These are phyloP conservation scores for Drosophila azteca DNA, from an alignment of 1,140 invertebrate species.

Conservation along the genomic window DNA sequence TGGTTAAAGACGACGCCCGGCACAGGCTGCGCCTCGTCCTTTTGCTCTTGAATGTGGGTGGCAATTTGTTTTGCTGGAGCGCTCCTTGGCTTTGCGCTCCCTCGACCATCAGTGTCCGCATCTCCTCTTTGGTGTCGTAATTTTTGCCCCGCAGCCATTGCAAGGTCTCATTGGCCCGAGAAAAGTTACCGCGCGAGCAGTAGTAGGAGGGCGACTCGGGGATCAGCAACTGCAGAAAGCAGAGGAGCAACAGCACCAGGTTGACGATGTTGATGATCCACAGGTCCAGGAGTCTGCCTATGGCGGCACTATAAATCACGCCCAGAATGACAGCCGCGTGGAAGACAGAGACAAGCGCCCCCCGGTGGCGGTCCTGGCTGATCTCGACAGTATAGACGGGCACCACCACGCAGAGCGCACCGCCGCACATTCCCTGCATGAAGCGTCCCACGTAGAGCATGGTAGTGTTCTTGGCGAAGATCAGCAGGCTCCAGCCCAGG, in stretches of 20 bases:
- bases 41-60: not conserved
- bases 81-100: not conserved
- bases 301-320: conserved; percentile 86
- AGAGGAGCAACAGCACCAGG: conserved; percentile 85
- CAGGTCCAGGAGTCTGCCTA: conserved; percentile 79
- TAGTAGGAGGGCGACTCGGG: conserved; percentile 87
- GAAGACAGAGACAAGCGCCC: conserved; percentile 75
- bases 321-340: conserved; percentile 83
- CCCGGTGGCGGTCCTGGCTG: conserved; percentile 87
- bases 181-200: conserved; percentile 84
- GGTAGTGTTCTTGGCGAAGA: conserved; percentile 85
- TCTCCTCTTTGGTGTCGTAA: conserved; percentile 84
- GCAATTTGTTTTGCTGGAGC: not conserved
- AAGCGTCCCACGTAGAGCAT: conserved; percentile 88
- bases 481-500: conserved; percentile 87
- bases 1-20: conserved; percentile 2
- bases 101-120: conserved; percentile 16
- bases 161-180: conserved; percentile 87
- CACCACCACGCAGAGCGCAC: conserved; percentile 88
- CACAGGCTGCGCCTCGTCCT: conserved; percentile 6
- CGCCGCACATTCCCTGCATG: conserved; percentile 87
- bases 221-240: conserved; percentile 86
- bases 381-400: conserved; percentile 90
- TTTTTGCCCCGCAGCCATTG: conserved; percentile 87
- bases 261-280: conserved; percentile 85